phyloP scores from a whole-genome alignment of 2,888 invertebrate species.

The Onchidella celtica region DNA sequence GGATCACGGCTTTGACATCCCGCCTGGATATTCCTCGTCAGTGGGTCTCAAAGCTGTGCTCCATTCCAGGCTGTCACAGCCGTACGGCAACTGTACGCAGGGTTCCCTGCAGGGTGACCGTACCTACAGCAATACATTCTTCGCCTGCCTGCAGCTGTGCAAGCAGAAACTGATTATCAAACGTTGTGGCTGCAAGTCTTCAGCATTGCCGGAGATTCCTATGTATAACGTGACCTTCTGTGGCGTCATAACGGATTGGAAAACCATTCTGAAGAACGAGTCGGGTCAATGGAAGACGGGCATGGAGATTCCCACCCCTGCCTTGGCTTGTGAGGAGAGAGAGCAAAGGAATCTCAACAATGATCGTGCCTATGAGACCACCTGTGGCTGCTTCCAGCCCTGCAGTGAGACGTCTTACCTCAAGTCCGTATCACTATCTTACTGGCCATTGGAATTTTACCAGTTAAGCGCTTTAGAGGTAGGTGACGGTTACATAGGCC shows the following conservation, averaged over 20 bases:
- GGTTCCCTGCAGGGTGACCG: constrained; percentile 56
- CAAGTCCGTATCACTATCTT: constrained; percentile 73
- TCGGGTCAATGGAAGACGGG: constrained; percentile 46
- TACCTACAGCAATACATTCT: constrained; percentile 70
- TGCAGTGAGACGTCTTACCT: constrained; percentile 72
- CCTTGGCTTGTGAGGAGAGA: constrained; percentile 67
- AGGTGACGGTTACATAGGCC: too few relatives aligned
- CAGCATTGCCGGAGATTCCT: constrained; percentile 65
- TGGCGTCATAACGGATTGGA: constrained; percentile 70
- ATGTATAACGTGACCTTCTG: constrained; percentile 66
- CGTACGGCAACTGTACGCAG: constrained; percentile 75
- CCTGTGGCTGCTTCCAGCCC: constrained; percentile 68
- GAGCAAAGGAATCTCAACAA: constrained; percentile 66
- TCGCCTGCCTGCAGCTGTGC: constrained; percentile 74
- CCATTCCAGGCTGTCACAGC: constrained; percentile 66
- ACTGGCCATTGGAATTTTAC: constrained; percentile 75
- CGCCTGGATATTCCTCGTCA: constrained; percentile 76
- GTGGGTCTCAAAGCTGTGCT: constrained; percentile 71
- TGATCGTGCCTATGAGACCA: constrained; percentile 70
- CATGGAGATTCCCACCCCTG: constrained; percentile 56
- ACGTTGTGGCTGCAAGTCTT: constrained; percentile 71
- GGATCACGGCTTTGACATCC: constrained; percentile 76
- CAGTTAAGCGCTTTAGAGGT: constrained; percentile 68
- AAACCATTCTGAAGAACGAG: constrained; percentile 51
- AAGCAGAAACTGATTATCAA: constrained; percentile 71